Evolutionary conservation across 2,113 vertebrate genomes (phyloP).

Genomic region (Rhinolophus sinicus): DNA sequence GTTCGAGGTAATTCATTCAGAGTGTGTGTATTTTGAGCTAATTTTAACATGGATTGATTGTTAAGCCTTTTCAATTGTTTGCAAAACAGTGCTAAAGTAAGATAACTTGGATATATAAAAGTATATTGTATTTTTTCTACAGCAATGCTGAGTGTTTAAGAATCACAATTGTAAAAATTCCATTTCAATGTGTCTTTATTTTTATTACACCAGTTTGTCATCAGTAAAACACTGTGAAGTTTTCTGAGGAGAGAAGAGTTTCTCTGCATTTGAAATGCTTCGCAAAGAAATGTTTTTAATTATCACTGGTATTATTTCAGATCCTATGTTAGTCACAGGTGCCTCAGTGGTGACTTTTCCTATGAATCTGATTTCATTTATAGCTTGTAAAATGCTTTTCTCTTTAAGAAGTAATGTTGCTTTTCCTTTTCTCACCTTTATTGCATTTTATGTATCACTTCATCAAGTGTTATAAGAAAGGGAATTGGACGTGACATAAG

Average conservation of each 20-base stretch:
- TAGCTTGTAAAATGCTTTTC: conserved; percentile 29
- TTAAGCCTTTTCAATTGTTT: conserved; percentile 52
- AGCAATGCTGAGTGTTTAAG: conserved; percentile 49
- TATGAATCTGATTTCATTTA: conserved; percentile 50
- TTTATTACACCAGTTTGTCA: conserved; percentile 74
- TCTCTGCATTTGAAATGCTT: conserved; percentile 51
- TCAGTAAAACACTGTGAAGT: conserved; percentile 71
- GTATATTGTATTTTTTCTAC: conserved; percentile 35
- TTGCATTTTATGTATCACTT: conserved; percentile 34
- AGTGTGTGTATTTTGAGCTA: conserved; percentile 17
- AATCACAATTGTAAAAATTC: conserved; percentile 67
- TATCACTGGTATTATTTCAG: conserved; percentile 63
- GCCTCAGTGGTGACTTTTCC: background rate
- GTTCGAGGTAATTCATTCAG: conserved; percentile 50
- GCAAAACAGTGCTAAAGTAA: conserved; percentile 56
- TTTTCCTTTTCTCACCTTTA: conserved; percentile 44
- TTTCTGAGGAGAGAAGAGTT: conserved; percentile 62
- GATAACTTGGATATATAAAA: conserved; percentile 32
- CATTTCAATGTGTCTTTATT: conserved; percentile 68
- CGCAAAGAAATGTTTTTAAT: conserved; percentile 66
- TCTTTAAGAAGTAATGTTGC: conserved; percentile 40
- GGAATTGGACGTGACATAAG: conserved; percentile 47
- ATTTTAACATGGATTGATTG: conserved; percentile 54
- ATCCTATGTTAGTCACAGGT: conserved; percentile 29
- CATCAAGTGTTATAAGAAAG: conserved; percentile 30